Percentiles rank a stretch among this genome's conserved stretches.
phyloP scores from a whole-genome alignment of 1,140 invertebrate genomes.

The Ips typographus region DNA sequence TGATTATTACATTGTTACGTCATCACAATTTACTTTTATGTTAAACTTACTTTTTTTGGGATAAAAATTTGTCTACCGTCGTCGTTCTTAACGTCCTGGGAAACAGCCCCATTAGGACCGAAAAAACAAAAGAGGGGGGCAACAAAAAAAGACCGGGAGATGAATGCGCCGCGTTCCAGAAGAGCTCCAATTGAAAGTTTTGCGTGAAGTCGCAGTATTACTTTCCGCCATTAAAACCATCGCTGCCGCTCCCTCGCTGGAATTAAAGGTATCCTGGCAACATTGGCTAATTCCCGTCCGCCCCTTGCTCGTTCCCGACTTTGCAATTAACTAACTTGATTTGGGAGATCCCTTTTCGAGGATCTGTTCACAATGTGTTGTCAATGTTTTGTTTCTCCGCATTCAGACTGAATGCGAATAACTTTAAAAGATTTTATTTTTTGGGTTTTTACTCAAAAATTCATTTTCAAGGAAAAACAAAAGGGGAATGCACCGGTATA shows the following conservation, averaged over 20 bases:
- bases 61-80: too few species aligned
- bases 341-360: conserved; percentile 52
- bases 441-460: too few species aligned
- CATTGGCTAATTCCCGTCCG: conserved; percentile 29
- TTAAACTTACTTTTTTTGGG: too few species aligned
- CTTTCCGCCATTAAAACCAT: conserved; percentile 38
- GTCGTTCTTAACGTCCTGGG: too few species aligned
- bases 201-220: not conserved
- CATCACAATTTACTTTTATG: too few species aligned
- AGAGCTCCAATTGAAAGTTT: conserved; percentile 12
- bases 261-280: conserved; percentile 39
- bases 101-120: too few species aligned
- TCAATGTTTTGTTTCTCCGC: conserved; percentile 51
- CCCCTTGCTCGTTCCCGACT: conserved; percentile 33
- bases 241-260: conserved; percentile 21
- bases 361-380: conserved; percentile 53
- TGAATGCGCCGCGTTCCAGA: not conserved
- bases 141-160: not conserved
- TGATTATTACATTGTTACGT: too few species aligned
- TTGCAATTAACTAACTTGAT: conserved; percentile 54
- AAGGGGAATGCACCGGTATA: too few species aligned
- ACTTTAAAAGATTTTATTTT: not conserved
- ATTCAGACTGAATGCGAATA: conserved; percentile 1
- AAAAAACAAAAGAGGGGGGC: not conserved
- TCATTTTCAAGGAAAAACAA: too few species aligned